Evolutionary conservation across 2,888 invertebrate species (phyloP).

Genomic region (Altica lythri): DNA sequence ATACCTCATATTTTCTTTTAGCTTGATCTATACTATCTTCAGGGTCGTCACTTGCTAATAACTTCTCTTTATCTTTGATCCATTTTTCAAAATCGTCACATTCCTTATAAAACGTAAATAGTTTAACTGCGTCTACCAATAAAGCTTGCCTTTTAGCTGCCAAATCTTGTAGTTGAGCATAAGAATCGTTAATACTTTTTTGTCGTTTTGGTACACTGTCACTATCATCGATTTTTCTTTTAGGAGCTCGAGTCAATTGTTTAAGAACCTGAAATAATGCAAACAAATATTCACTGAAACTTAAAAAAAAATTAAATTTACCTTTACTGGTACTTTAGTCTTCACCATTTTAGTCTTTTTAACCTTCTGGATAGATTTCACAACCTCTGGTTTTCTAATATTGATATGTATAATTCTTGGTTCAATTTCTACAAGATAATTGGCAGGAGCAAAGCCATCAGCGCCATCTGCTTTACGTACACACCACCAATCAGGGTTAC

Average conservation of each 20-base stretch:
- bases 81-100: constrained; percentile 98
- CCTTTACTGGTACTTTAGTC: constrained; percentile 79
- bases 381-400: constrained; percentile 77
- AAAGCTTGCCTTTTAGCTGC: constrained; percentile 81
- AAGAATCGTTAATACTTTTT: constrained; percentile 78
- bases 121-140: constrained; percentile 87
- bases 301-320: neutral
- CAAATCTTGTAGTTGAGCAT: constrained; percentile 78
- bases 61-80: constrained; percentile 94
- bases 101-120: constrained; percentile 93
- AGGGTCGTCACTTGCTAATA: constrained; percentile 81
- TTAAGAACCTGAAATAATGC: constrained; percentile 51
- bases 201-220: constrained; percentile 83
- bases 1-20: constrained; percentile 89
- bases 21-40: constrained; percentile 90
- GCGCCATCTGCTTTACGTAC: constrained; percentile 89
- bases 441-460: constrained; percentile 97
- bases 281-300: no score
- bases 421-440: constrained; percentile 92
- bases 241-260: constrained; percentile 54
- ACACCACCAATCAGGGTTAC: constrained; percentile 99
- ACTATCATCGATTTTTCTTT: constrained; percentile 61
- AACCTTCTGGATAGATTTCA: constrained; percentile 81
- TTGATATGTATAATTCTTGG: constrained; percentile 84
- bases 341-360: constrained; percentile 89